Evolutionary conservation across 2,113 vertebrate species (phyloP).

Genomic region (Scomber japonicus): DNA sequence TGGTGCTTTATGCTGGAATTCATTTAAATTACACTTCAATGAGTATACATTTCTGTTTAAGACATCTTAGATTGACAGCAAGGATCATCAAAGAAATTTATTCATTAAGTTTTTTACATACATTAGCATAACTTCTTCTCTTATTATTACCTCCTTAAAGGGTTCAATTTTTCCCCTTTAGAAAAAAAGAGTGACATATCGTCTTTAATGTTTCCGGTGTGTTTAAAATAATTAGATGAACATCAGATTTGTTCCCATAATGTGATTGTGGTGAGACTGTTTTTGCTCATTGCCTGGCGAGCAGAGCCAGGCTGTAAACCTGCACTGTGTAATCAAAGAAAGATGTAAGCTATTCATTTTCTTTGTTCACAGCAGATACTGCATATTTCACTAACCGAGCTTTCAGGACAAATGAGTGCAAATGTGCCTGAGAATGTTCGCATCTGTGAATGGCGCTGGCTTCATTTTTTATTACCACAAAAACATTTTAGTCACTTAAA

Average conservation of each 20-base stretch:
- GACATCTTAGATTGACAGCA: not conserved
- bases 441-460: not conserved
- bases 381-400: not conserved
- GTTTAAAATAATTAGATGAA: constrained; percentile 39
- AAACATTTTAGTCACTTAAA: not conserved
- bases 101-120: not conserved
- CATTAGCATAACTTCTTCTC: not conserved
- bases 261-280: constrained; percentile 42
- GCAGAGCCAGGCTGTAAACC: constrained; percentile 11
- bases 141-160: not conserved
- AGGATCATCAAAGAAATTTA: not conserved
- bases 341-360: constrained; percentile 49
- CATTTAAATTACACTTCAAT: not conserved
- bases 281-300: constrained; percentile 36
- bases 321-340: constrained; percentile 47
- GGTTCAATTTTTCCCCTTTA: not conserved
- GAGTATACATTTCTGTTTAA: too few species aligned
- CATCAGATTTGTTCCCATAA: constrained; percentile 39
- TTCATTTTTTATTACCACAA: not conserved
- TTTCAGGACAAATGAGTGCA: constrained; percentile 10
- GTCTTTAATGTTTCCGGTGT: constrained; percentile 17
- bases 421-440: constrained; percentile 10
- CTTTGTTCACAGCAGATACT: constrained; percentile 11
- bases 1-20: not conserved
- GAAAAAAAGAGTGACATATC: constrained; percentile 3